Conservation (phyloP, 2,888 invertebrate genomes). For the Andrena fulva region DNA sequence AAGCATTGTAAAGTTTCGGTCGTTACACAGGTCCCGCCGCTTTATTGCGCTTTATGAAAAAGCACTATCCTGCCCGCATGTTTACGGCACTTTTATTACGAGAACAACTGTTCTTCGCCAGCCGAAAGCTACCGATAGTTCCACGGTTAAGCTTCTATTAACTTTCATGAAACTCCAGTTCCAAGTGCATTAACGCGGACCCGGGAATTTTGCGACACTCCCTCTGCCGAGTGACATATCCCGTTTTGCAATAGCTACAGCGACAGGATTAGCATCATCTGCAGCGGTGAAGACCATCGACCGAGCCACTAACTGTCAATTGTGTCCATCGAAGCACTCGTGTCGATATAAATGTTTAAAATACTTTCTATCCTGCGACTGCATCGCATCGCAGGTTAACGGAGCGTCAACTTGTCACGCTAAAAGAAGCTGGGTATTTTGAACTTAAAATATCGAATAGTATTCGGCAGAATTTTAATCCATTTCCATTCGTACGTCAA, state of each 20-base stretch:
- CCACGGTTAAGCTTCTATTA: constrained; percentile 53
- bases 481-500: constrained; percentile 48
- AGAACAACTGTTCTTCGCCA: constrained; percentile 53
- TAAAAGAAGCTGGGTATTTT: no score
- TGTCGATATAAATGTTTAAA: no score
- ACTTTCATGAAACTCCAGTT: constrained; percentile 33
- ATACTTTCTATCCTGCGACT: no score
- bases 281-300: no score
- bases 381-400: no score
- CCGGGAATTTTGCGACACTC: constrained; percentile 19
- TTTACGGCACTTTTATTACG: constrained; percentile 62
- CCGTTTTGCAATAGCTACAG: not conserved
- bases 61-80: constrained; percentile 33
- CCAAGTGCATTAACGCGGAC: constrained; percentile 35
- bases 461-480: constrained; percentile 52
- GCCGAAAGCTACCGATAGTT: constrained; percentile 37
- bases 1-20: constrained; percentile 40
- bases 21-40: constrained; percentile 34
- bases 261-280: no score
- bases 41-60: constrained; percentile 59
- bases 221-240: not conserved
- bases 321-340: no score
- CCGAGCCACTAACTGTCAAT: no score
- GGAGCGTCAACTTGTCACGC: no score
- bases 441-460: no score